Conservation (phyloP, 2,113 vertebrate genomes). For the Aptenodytes forsteri region DNA sequence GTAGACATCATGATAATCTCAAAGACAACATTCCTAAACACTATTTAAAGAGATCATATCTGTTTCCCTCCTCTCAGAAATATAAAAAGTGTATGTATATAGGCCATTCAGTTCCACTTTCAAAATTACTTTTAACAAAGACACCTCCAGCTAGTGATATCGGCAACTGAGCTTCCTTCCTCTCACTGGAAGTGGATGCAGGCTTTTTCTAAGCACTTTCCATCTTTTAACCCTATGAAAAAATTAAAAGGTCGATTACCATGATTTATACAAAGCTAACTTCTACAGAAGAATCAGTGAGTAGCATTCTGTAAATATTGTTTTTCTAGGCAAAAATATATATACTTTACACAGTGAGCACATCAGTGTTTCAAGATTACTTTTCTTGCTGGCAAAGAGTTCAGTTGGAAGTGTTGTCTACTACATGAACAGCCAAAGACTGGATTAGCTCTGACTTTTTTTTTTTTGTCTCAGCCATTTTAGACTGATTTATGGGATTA, state of each 20-base stretch:
- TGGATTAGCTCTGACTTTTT: neutral
- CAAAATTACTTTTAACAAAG: neutral
- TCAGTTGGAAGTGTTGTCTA: neutral
- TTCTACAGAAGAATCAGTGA: neutral
- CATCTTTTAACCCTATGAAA: neutral
- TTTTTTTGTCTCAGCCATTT: neutral
- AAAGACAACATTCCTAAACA: neutral
- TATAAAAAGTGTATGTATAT: neutral
- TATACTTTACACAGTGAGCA: neutral
- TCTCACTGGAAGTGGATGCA: neutral
- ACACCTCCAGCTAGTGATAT: neutral
- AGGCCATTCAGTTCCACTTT: neutral
- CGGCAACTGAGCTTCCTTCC: neutral
- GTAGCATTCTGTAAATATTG: neutral
- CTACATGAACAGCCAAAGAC: neutral
- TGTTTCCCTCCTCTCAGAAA: neutral
- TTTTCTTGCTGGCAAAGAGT: neutral
- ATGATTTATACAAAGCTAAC: neutral
- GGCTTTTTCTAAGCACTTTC: neutral
- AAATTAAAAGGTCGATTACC: neutral
- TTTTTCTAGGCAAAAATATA: neutral
- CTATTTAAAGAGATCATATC: neutral
- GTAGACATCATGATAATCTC: neutral
- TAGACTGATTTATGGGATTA: neutral
- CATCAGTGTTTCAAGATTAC: neutral